These are phyloP conservation scores for Henicopernis longicauda DNA, from an alignment of 2,113 vertebrate species.

Conservation along the genomic window DNA sequence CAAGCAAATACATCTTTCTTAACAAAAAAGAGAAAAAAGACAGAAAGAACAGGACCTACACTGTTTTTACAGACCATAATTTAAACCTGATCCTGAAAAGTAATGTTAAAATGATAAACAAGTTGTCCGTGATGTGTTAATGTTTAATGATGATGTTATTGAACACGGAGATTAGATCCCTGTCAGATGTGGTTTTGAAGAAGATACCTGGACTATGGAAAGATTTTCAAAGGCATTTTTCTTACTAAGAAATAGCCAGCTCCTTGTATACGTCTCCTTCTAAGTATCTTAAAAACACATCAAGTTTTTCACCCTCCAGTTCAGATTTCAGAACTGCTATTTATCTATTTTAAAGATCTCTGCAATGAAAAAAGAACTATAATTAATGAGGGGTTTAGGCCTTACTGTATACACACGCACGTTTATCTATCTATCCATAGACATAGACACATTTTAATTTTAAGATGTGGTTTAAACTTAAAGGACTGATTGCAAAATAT, in stretches of 20 bases:
- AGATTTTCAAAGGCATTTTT: slow-evolving; percentile 78
- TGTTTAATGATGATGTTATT: slow-evolving; percentile 82
- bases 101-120: slow-evolving; percentile 78
- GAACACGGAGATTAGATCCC: slow-evolving; percentile 79
- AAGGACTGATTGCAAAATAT: slow-evolving; percentile 44
- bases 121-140: slow-evolving; percentile 71
- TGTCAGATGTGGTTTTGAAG: slow-evolving; percentile 82
- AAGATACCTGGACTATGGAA: slow-evolving; percentile 66
- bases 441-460: not conserved
- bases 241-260: slow-evolving; percentile 74
- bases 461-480: slow-evolving; percentile 14
- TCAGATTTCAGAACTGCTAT: slow-evolving; percentile 36
- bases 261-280: not conserved
- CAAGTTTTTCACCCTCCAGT: slow-evolving; percentile 51
- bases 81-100: slow-evolving; percentile 63
- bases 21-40: not conserved
- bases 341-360: slow-evolving; percentile 50
- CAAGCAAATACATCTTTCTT: not conserved
- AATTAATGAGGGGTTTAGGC: slow-evolving; percentile 41
- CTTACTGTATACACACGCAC: not conserved
- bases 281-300: slow-evolving; percentile 72
- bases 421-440: slow-evolving; percentile 16
- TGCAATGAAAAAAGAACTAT: not conserved
- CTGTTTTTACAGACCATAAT: slow-evolving; percentile 51
- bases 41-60: not conserved